phyloP scores from a whole-genome alignment of 2,888 invertebrate genomes.

The Leuctra nigra region DNA sequence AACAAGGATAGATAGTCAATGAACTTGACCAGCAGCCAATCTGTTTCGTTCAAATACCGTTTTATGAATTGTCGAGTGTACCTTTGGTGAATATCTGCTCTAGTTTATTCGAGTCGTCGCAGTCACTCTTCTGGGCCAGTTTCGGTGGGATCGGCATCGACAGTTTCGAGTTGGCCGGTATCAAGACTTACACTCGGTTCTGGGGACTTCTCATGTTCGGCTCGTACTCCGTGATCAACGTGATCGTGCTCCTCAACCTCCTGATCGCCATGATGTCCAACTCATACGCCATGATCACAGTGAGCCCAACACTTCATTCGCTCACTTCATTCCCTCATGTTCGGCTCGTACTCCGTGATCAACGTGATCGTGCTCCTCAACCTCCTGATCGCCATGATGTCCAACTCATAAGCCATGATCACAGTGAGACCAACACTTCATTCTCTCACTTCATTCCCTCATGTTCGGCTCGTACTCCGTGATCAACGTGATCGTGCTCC shows the following conservation, averaged over 20 bases:
- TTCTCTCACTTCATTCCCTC: too few species aligned
- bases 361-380: constrained; percentile 91
- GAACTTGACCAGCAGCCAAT: too few species aligned
- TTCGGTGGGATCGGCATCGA: constrained; percentile 87
- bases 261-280: constrained; percentile 99
- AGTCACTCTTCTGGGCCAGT: constrained; percentile 94
- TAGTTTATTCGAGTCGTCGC: constrained; percentile 90
- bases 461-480: constrained; percentile 96
- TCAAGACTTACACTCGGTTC: constrained; percentile 86
- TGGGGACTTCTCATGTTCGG: constrained; percentile 96
- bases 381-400: constrained; percentile 97
- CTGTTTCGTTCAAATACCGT: too few species aligned
- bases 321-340: too few species aligned
- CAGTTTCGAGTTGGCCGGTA: constrained; percentile 80
- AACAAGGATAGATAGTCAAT: too few species aligned
- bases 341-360: constrained; percentile 91
- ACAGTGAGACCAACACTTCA: constrained; percentile 72
- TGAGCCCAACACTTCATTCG: too few species aligned
- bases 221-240: constrained; percentile 89
- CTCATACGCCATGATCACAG: constrained; percentile 87
- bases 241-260: constrained; percentile 87
- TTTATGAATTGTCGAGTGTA: too few species aligned
- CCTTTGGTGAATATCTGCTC: too few species aligned
- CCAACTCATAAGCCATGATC: constrained; percentile 90
- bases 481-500: constrained; percentile 87